Evolutionary conservation across 2,888 invertebrate species (phyloP), one percentile per base, ranked within the genome.

Genomic region (Euzophera pinguis): DNA sequence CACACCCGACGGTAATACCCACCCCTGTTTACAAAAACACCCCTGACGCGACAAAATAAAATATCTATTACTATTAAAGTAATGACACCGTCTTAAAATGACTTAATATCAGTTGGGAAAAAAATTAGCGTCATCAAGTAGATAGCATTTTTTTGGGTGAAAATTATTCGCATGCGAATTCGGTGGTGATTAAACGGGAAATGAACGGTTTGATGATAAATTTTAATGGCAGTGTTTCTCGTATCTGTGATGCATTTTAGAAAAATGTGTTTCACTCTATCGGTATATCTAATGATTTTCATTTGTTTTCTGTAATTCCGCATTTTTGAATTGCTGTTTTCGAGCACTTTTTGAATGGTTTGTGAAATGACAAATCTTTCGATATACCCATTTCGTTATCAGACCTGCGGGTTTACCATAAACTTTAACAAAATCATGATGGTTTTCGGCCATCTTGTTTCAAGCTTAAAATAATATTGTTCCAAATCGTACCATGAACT

Each of bases 21-120:
- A 61, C 78, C 73, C 73, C 69, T 63, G 75, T 80, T 79, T 81
- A 81, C 79, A 84, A 86, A 85, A 84, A 87, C 71, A 2, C 82
- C 78, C 81, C 16, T 8, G 79, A 71, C 75, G 87, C 84, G 87
- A 82, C 88, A 81, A 88, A 86, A 87, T 90, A 90, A 91, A 87
- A 90, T 88, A 90, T 90, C 90, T 91, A 91, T 90, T 89, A 89
- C 90, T 90, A 91, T 91, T 90, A 91, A 80, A 76, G 81, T 90
- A 91, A 91, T 78, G 90, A 87, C 77, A 83, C 75, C 84, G 86
- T 86, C 90, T 90, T 89, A 90, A 88, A 89, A 90, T 88, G 90
- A 90, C 90, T 90, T 90, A 91, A 91, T 90, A 91, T 90, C 89
- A 83, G 89, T 84, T 74, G 83, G 82, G 72, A 80, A 85, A 84